Evolutionary conservation across 2,888 invertebrate species (phyloP).

Genomic region (Lepeophtheirus nordmannii): DNA sequence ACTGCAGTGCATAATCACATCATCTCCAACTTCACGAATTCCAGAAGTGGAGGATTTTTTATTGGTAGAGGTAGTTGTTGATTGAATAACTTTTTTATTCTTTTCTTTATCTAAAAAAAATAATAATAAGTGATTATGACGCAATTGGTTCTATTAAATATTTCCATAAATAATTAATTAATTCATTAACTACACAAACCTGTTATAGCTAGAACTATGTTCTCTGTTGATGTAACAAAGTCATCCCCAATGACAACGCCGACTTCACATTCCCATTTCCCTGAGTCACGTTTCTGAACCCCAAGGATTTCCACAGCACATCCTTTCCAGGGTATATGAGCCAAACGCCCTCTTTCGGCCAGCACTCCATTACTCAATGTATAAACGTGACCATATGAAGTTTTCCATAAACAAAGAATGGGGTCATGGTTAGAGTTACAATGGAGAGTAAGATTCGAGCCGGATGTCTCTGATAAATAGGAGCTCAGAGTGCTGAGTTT

Average conservation of each 20-base stretch:
- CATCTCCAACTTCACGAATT: conserved; percentile 16
- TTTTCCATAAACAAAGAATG: conserved; percentile 16
- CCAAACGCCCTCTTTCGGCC: conserved; percentile 15
- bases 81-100: no score
- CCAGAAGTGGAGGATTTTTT: no score
- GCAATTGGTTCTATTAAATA: background rate
- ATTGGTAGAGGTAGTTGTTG: no score
- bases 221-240: conserved; percentile 6
- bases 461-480: no score
- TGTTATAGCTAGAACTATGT: conserved; percentile 5
- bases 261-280: conserved; percentile 19
- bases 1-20: conserved; percentile 16
- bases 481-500: no score
- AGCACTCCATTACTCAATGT: conserved; percentile 15
- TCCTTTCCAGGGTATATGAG: background rate
- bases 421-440: background rate
- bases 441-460: no score
- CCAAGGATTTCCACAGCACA: conserved; percentile 19
- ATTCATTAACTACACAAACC: background rate
- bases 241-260: conserved; percentile 5
- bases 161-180: background rate
- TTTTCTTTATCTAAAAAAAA: background rate
- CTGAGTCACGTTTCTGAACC: background rate
- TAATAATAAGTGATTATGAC: background rate
- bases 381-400: conserved; percentile 17